Evolutionary conservation across 2,888 invertebrate species (phyloP).

Genomic region (Cistogaster globosa): DNA sequence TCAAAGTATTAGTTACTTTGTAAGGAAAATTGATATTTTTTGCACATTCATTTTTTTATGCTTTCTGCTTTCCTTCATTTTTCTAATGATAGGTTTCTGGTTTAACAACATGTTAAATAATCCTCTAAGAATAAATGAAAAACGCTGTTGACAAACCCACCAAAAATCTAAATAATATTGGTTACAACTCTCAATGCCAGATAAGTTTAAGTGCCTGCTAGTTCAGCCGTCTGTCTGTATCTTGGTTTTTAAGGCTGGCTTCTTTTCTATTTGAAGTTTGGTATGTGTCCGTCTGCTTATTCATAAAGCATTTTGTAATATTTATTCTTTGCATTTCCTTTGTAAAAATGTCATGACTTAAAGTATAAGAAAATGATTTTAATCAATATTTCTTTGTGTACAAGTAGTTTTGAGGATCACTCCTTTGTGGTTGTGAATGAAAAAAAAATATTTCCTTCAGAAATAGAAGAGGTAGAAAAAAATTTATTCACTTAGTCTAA

Average conservation of each 20-base stretch:
- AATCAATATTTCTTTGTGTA: conserved; percentile 71
- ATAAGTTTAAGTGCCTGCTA: conserved; percentile 20
- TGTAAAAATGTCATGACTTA: conserved; percentile 67
- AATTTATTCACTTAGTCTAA: conserved; percentile 50
- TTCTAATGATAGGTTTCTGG: conserved; percentile 61
- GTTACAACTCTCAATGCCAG: conserved; percentile 53
- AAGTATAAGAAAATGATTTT: conserved; percentile 71
- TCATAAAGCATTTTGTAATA: conserved; percentile 41
- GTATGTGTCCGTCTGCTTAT: conserved; percentile 6
- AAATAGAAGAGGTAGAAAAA: conserved; percentile 4
- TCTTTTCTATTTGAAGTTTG: neutral
- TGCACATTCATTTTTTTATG: conserved; percentile 29
- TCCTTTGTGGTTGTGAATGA: conserved; percentile 71
- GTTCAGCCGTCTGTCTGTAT: neutral
- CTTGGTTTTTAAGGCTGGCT: neutral
- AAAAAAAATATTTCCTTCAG: neutral
- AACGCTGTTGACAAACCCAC: conserved; percentile 72
- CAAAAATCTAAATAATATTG: conserved; percentile 60
- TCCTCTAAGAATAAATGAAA: conserved; percentile 60
- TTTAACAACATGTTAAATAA: conserved; percentile 69
- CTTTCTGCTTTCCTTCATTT: conserved; percentile 37
- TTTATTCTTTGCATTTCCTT: neutral
- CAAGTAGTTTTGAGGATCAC: conserved; percentile 71
- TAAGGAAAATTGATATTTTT: conserved; percentile 70
- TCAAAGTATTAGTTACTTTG: conserved; percentile 69